These are phyloP conservation scores for Drosophila lacicola DNA, from an alignment of 2,888 invertebrate species.

Conservation along the genomic window DNA sequence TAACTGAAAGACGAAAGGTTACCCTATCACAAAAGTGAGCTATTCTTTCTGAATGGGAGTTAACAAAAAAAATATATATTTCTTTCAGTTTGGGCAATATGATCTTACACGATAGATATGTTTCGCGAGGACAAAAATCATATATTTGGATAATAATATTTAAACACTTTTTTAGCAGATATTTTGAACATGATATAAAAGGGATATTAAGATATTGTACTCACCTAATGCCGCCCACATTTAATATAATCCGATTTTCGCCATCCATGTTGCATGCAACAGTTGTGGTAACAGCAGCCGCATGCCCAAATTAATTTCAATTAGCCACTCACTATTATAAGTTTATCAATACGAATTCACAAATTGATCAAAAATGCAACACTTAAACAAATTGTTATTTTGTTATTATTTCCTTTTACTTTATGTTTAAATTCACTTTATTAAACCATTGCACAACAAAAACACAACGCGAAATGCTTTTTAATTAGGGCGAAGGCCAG, in stretches of 20 bases:
- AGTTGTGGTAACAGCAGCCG: conserved; percentile 71
- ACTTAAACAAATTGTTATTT: conserved; percentile 6
- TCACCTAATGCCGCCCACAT: conserved; percentile 95
- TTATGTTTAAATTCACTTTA: conserved; percentile 4
- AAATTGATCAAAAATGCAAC: conserved; percentile 2
- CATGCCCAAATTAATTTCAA: conserved; percentile 63
- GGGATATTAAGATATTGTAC: conserved; percentile 30
- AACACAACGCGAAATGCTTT: conserved; percentile 27
- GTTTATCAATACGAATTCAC: conserved; percentile 5
- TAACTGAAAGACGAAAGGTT: too few relatives aligned
- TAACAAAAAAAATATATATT: too few relatives aligned
- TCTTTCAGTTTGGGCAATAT: too few relatives aligned
- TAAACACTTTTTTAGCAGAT: background rate
- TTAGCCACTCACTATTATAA: conserved; percentile 24
- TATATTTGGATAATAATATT: background rate
- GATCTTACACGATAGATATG: too few relatives aligned
- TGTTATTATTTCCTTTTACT: background rate
- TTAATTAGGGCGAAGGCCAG: conserved; percentile 44
- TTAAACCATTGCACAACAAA: conserved; percentile 4
- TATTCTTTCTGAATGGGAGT: too few relatives aligned
- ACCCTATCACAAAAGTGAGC: too few relatives aligned
- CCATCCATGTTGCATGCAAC: conserved; percentile 89
- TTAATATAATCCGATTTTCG: conserved; percentile 96
- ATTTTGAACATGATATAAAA: background rate
- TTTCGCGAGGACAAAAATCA: too few relatives aligned